Conservation (phyloP, 2,888 invertebrate species). For the Meiosimyza platycephala region DNA sequence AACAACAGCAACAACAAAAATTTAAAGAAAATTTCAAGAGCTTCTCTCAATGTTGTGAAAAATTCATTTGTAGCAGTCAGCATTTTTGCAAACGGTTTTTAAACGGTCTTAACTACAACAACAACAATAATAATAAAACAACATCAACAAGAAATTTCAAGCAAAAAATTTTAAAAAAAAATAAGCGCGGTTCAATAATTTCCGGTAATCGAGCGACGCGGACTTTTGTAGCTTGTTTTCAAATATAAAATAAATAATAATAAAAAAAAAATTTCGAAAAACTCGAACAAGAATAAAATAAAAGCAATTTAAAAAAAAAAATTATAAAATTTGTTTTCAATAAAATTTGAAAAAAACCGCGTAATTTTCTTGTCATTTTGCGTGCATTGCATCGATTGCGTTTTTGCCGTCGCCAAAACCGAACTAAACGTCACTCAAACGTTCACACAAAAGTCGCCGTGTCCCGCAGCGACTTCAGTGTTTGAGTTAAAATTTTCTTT, state of each 20-base stretch:
- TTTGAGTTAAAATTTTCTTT: slow-evolving; percentile 48
- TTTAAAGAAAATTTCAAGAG: slow-evolving; percentile 54
- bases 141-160: too few species aligned
- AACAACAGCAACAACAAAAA: slow-evolving; percentile 43
- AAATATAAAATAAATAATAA: too few species aligned
- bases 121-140: background rate
- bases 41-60: slow-evolving; percentile 62
- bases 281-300: too few species aligned
- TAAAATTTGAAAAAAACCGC: slow-evolving; percentile 44
- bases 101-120: background rate
- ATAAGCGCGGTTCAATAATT: too few species aligned
- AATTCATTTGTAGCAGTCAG: slow-evolving; percentile 44
- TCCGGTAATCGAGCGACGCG: too few species aligned
- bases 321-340: background rate
- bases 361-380: slow-evolving; percentile 63
- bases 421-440: slow-evolving; percentile 13
- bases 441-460: slow-evolving; percentile 17
- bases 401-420: slow-evolving; percentile 25
- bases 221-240: too few species aligned
- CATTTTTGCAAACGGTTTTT: background rate
- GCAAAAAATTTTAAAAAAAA: too few species aligned
- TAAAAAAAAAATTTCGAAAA: too few species aligned
- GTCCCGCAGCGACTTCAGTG: slow-evolving; percentile 32
- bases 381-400: slow-evolving; percentile 51
- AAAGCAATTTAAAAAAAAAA: too few species aligned